phyloP scores from a whole-genome alignment of 2,888 invertebrate species.

The Pristionchus mayeri region DNA sequence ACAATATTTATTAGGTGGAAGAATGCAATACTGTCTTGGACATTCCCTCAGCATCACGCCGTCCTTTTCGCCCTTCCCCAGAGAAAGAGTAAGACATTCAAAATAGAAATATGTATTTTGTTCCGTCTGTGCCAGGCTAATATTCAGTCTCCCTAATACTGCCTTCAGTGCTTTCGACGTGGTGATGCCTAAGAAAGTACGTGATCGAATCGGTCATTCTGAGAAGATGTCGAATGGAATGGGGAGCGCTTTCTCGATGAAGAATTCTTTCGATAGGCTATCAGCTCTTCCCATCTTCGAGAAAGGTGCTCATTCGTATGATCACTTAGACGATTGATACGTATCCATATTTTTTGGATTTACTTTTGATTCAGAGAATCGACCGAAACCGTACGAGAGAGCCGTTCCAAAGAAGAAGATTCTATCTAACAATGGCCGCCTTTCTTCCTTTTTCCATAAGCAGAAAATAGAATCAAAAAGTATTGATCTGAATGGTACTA shows the following conservation, averaged over 20 bases:
- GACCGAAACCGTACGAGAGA: neutral
- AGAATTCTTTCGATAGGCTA: slow-evolving; percentile 47
- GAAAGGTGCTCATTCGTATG: neutral
- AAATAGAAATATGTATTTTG: too few relatives aligned
- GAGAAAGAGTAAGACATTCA: neutral
- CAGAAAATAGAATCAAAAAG: neutral
- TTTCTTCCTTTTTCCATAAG: slow-evolving; percentile 27
- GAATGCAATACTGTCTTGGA: slow-evolving; percentile 30
- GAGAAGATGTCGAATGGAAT: slow-evolving; percentile 47
- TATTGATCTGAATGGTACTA: slow-evolving; percentile 11
- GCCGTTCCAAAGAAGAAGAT: neutral
- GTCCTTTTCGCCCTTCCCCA: neutral
- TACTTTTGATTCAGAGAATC: slow-evolving; percentile 9
- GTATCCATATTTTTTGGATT: neutral
- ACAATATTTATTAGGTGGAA: neutral
- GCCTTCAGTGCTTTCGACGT: slow-evolving; percentile 9
- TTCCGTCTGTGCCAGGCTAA: too few relatives aligned
- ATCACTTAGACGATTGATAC: too few relatives aligned
- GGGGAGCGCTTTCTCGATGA: slow-evolving; percentile 40
- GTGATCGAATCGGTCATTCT: neutral
- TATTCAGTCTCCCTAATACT: neutral
- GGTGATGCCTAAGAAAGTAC: neutral
- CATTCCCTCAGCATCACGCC: slow-evolving; percentile 1
- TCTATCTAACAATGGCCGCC: neutral
- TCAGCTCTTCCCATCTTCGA: neutral